Percentiles rank a stretch among this genome's conserved stretches.
These are phyloP conservation scores for Nesometra sesokonis DNA, from an alignment of 35 echinoderm and acorn worm species.

Conservation along the genomic window DNA sequence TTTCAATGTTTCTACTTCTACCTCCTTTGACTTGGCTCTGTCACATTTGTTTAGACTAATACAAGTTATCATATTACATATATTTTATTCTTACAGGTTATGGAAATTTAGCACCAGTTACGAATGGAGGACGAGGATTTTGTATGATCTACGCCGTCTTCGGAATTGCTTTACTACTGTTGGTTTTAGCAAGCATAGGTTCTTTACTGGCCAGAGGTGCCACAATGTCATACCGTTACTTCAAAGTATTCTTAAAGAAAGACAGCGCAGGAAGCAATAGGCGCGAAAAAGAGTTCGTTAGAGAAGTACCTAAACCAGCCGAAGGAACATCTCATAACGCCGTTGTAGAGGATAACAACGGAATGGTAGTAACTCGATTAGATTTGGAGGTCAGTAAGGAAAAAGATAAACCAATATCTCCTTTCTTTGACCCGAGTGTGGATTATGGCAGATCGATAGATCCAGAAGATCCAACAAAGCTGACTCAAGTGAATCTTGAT, in stretches of 20 bases:
- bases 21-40: too few relatives aligned
- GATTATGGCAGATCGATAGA: slow-evolving; percentile 13
- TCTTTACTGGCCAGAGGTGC: slow-evolving; percentile 59
- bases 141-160: slow-evolving; percentile 56
- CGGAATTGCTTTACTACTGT: slow-evolving; percentile 58
- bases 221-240: slow-evolving; percentile 33
- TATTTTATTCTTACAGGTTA: slow-evolving; percentile 48
- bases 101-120: slow-evolving; percentile 69
- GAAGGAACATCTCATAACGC: neutral
- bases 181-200: slow-evolving; percentile 72
- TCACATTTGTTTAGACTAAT: too few relatives aligned
- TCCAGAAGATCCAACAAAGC: neutral
- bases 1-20: too few relatives aligned
- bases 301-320: neutral
- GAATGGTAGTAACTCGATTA: neutral
- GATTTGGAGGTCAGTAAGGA: neutral
- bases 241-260: slow-evolving; percentile 11
- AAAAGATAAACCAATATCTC: neutral
- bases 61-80: neutral
- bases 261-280: neutral
- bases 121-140: slow-evolving; percentile 30
- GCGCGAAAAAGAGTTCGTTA: neutral
- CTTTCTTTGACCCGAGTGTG: neutral
- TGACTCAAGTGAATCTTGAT: neutral
- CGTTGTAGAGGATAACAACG: slow-evolving; percentile 4